Evolutionary conservation across 2,888 invertebrate species (phyloP).

Genomic region (Meandrusa payeni): DNA sequence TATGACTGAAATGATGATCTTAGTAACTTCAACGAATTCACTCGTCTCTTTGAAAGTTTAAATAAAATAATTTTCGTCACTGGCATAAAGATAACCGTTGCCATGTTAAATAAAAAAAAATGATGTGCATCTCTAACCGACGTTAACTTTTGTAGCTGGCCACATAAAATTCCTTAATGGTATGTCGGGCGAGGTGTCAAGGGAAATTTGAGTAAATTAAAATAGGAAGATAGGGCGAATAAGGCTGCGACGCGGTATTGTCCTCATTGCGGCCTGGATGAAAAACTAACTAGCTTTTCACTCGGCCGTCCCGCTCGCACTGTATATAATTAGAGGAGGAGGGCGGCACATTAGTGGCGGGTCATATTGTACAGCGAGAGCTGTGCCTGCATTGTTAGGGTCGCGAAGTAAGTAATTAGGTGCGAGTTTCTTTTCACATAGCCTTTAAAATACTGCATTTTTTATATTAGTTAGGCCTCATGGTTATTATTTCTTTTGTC

Average conservation of each 20-base stretch:
- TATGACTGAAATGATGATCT: too few species aligned
- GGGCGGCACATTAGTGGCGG: conserved; percentile 32
- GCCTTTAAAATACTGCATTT: conserved; percentile 35
- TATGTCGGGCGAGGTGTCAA: conserved; percentile 76
- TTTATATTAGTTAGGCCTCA: conserved; percentile 33
- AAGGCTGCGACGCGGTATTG: conserved; percentile 60
- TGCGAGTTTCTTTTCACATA: conserved; percentile 49
- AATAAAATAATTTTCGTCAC: too few species aligned
- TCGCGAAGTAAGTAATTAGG: conserved; percentile 74
- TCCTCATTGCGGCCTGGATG: conserved; percentile 53
- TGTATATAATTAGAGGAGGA: conserved; percentile 29
- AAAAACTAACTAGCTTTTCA: conserved; percentile 63
- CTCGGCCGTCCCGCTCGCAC: conserved; percentile 31
- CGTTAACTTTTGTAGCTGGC: conserved; percentile 13
- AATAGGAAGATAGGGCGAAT: conserved; percentile 79
- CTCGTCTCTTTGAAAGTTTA: too few species aligned
- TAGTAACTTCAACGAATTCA: too few species aligned
- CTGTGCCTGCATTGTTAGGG: conserved; percentile 50
- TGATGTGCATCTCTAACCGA: conserved; percentile 24
- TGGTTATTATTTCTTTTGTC: conserved; percentile 24
- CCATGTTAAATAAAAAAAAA: too few species aligned
- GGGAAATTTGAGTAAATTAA: conserved; percentile 82
- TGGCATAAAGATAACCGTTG: too few species aligned
- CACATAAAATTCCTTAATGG: conserved; percentile 38
- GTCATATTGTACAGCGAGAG: conserved; percentile 53